Evolutionary conservation across 2,888 invertebrate species (phyloP).

Genomic region (Micoletzkya japonica): DNA sequence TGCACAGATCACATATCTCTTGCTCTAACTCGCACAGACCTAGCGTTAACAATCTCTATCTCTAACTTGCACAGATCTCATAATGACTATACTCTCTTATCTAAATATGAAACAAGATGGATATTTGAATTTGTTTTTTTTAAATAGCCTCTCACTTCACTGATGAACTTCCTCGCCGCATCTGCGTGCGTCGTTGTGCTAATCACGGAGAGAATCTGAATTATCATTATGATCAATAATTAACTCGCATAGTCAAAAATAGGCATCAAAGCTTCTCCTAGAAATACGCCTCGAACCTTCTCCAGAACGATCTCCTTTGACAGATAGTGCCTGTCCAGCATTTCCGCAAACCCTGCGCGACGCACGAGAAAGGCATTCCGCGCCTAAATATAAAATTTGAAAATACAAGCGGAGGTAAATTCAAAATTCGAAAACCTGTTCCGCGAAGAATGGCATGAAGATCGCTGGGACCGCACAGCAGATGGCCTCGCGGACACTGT

Average conservation of each 20-base stretch:
- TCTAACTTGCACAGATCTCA: no score
- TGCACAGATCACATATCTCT: no score
- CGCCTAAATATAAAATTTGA: no score
- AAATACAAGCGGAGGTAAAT: no score
- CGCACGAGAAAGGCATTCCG: conserved; percentile 20
- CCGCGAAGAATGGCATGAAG: conserved; percentile 33
- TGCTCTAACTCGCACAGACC: no score
- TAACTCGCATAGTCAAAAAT: background rate
- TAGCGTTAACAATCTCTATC: no score
- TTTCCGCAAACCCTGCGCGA: conserved; percentile 16
- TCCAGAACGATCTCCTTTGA: background rate
- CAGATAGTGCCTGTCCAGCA: conserved; percentile 19
- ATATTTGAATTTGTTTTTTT: no score
- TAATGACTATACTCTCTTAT: no score
- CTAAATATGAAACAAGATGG: no score
- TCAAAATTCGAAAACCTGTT: no score
- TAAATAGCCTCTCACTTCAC: background rate
- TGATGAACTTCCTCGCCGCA: conserved; percentile 11
- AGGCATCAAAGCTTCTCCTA: background rate
- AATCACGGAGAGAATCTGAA: conserved; percentile 6
- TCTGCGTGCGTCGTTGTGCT: background rate
- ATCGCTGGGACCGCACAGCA: conserved; percentile 30
- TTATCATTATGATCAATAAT: no score
- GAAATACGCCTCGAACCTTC: conserved; percentile 2
- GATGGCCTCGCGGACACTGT: conserved; percentile 29